These are phyloP conservation scores for Ictalurus punctatus DNA, from an alignment of 2,113 vertebrate species.

Conservation along the genomic window DNA sequence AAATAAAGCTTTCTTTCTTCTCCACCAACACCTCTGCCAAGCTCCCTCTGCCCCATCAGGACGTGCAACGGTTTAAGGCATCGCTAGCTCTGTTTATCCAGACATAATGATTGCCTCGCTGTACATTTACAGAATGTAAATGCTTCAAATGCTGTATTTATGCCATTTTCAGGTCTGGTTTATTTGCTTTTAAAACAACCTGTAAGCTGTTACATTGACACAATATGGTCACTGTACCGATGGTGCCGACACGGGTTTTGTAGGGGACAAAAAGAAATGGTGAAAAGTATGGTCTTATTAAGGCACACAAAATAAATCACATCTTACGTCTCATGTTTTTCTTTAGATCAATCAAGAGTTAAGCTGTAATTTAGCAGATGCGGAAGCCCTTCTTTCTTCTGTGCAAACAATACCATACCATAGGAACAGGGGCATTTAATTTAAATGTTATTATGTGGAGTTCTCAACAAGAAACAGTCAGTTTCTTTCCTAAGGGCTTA, in stretches of 20 bases:
- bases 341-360: not conserved
- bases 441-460: not conserved
- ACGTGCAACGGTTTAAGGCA: conserved; percentile 33
- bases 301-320: not conserved
- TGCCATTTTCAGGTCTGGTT: not conserved
- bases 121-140: conserved; percentile 14
- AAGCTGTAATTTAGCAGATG: not conserved
- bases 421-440: not conserved
- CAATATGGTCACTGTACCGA: not conserved
- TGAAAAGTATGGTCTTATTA: not conserved
- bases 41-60: conserved; percentile 42
- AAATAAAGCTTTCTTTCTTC: conserved; percentile 54
- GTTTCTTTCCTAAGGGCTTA: not conserved
- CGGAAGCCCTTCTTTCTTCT: not conserved
- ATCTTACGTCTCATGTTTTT: not conserved
- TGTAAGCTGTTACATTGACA: not conserved
- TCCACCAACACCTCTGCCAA: conserved; percentile 47
- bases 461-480: not conserved
- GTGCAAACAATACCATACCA: not conserved
- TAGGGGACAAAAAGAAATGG: not conserved
- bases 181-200: not conserved
- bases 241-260: not conserved
- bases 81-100: conserved; percentile 24
- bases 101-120: conserved; percentile 1
- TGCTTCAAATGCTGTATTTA: not conserved